phyloP scores from a whole-genome alignment of 2,888 invertebrate species.

The Pachydiplax longipennis region DNA sequence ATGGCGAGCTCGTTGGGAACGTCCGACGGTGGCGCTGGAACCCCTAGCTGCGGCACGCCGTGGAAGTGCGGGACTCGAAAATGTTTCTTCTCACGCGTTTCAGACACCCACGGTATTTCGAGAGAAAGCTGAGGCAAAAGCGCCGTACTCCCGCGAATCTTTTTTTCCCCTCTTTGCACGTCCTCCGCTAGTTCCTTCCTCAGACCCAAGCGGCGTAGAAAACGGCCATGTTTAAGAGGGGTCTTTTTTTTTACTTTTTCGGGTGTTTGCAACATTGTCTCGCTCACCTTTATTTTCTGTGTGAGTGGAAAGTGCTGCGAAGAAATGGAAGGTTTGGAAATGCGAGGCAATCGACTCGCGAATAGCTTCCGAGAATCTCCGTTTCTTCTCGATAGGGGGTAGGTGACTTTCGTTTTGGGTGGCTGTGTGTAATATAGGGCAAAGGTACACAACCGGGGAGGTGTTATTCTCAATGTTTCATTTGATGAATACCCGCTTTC shows the following conservation, averaged over 20 bases:
- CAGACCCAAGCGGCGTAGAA: neutral
- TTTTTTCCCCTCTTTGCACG: neutral
- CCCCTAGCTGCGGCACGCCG: neutral
- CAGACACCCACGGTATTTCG: neutral
- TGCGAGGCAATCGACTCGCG: no score
- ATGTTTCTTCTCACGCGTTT: neutral
- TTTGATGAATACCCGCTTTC: no score
- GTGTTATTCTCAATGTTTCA: no score
- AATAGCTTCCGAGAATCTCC: no score
- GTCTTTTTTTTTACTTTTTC: neutral
- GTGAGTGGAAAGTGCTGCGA: neutral
- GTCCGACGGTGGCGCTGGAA: neutral
- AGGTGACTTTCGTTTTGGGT: no score
- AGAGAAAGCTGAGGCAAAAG: neutral
- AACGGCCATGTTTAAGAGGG: neutral
- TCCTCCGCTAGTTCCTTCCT: neutral
- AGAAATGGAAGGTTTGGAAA: neutral
- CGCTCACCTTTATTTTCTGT: neutral
- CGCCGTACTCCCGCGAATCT: neutral
- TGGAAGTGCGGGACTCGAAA: neutral
- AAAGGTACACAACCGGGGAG: no score
- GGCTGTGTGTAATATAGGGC: no score
- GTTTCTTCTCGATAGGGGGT: no score
- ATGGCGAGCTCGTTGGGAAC: neutral
- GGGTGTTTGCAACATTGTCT: neutral